A percentile compares a stretch with the other conserved stretches of the same genome.
Conservation (phyloP, 2,113 vertebrate species). For the Oxygymnocypris stewartii region DNA sequence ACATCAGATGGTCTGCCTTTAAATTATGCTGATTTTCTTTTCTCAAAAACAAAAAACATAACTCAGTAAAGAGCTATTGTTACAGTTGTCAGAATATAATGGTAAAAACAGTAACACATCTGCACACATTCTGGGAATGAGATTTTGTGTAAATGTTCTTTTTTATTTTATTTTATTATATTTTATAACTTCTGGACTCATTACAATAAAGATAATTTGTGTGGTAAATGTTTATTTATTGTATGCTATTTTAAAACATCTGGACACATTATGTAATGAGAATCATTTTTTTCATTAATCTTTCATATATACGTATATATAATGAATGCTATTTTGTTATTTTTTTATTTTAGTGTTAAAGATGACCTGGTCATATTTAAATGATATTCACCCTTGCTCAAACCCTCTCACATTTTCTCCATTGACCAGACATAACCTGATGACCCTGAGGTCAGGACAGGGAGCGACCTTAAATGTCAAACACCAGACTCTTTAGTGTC, state of each 20-base stretch:
- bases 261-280: not conserved
- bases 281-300: too few species aligned
- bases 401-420: not conserved
- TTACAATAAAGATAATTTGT: too few species aligned
- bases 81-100: not conserved
- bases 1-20: not conserved
- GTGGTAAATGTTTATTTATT: not conserved
- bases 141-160: not conserved
- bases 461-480: slow-evolving; percentile 31
- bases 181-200: too few species aligned
- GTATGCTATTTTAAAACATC: not conserved
- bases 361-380: slow-evolving; percentile 5
- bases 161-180: too few species aligned
- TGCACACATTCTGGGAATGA: not conserved
- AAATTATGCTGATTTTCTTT: not conserved
- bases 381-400: not conserved
- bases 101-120: not conserved
- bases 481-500: not conserved
- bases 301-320: too few species aligned
- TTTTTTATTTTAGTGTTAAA: not conserved
- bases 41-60: too few species aligned
- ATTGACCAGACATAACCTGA: slow-evolving; percentile 14
- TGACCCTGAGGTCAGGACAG: slow-evolving; percentile 30
- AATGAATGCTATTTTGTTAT: too few species aligned
- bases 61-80: not conserved